Evolutionary conservation across 2,113 vertebrate genomes (phyloP), one percentile per base, ranked within the genome.

Genomic region (Trematomus loennbergii): DNA sequence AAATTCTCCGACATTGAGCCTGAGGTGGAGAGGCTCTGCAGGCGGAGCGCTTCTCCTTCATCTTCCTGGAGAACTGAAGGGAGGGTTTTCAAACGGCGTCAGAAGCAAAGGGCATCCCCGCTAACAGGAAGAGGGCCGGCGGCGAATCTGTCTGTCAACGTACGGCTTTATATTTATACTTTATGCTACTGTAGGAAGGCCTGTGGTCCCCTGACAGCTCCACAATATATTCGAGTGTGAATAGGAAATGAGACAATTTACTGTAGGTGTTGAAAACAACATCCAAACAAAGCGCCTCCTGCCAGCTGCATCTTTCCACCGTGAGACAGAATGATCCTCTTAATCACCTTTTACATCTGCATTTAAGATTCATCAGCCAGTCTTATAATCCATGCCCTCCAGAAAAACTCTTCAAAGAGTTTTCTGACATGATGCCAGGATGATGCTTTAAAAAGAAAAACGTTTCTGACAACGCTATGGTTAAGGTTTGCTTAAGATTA

Each of bases 1-100:
- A 81, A 86, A 81, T 81, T 82, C 79, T 83, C 76, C 65, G 45
- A 89, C 90, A 88, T 53, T 83, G 69, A 6, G 90, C 87, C 88
- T 53, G 81, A 87, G 88, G 90, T 85, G 48, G 46, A 16, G 78
- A 72, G 72, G 82, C 82, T 87, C 86, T 72, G 86, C 86, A 50
- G 87, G 75, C 81, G 3, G n/a, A 62, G 55, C 12, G 49, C 1
- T 50, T 76, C 72, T 9, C 65, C 89, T 91, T 89, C 87, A 87
- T 91, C 87, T 86, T 80, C 68, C 69, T 43, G 67, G 65, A 16
- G 18, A 78, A 82, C 84, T 73, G 22, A 77, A 52, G 74, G 75
- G 70, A 82, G 61, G 79, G 75, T 88, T 77, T 89, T 90, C 78
- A 90, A 87, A 82, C 58, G 60, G 16, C 36, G 52, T 82, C 81